phyloP scores from a whole-genome alignment of 2,797 vertebrate genomes.

The Pteronotus mesoamericanus region DNA sequence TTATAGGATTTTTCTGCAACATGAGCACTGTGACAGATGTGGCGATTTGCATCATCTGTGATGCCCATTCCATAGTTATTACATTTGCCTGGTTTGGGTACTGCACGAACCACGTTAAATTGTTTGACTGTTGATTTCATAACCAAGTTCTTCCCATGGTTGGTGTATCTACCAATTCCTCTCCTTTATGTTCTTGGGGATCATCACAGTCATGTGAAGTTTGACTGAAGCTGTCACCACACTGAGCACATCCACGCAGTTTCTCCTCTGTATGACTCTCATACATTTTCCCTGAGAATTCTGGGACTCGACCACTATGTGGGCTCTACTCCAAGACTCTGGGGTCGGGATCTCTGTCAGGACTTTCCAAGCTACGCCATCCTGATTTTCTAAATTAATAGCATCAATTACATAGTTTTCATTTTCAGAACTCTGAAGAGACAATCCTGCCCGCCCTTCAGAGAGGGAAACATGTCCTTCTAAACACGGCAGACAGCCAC shows the following conservation, averaged over 20 bases:
- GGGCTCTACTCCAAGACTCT: neutral
- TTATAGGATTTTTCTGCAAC: neutral
- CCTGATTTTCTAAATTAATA: neutral
- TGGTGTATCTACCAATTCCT: neutral
- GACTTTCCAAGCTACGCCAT: neutral
- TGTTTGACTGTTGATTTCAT: neutral
- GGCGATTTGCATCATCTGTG: neutral
- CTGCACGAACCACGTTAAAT: neutral
- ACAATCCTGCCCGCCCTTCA: neutral
- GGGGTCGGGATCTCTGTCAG: neutral
- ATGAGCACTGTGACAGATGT: neutral
- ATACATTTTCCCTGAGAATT: neutral
- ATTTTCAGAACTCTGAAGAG: neutral
- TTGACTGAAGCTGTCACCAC: neutral
- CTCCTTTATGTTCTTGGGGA: neutral
- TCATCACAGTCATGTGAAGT: fast-evolving
- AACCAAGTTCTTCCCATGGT: neutral
- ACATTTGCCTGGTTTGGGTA: neutral
- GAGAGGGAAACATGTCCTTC: neutral
- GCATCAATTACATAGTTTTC: neutral
- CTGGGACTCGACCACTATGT: too few relatives aligned
- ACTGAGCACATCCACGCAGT: fast-evolving
- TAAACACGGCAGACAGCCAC: neutral
- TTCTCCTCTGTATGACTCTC: neutral
- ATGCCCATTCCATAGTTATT: neutral